phyloP scores from a whole-genome alignment of 2,113 vertebrate genomes.

The Cryptotis parvus region DNA sequence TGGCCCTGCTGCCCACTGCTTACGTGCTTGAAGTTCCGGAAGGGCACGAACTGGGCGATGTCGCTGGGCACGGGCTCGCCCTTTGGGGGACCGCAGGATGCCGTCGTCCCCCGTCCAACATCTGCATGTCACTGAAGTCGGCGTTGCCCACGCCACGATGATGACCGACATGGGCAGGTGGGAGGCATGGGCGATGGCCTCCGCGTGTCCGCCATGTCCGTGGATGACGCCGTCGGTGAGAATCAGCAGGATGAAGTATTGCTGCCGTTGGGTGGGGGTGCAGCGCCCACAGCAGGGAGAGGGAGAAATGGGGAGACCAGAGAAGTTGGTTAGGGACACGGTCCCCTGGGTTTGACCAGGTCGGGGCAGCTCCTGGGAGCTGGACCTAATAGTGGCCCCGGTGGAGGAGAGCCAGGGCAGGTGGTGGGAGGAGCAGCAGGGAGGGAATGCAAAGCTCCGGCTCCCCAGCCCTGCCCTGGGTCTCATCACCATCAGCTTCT shows the following conservation, averaged over 20 bases:
- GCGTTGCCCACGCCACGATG: conserved; percentile 96
- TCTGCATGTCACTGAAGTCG: conserved; percentile 98
- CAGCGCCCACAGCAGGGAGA: neutral
- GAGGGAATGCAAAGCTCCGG: too few species aligned
- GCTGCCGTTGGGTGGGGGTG: conserved; percentile 84
- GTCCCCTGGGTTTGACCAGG: too few species aligned
- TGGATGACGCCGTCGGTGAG: conserved; percentile 98
- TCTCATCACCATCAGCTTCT: too few species aligned
- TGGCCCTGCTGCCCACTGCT: conserved; percentile 73
- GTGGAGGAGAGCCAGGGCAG: neutral
- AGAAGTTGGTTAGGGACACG: neutral
- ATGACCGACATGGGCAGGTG: conserved; percentile 99
- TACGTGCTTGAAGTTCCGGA: conserved; percentile 99
- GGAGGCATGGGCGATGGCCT: conserved; percentile 97
- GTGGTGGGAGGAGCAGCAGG: neutral
- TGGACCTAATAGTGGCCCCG: neutral
- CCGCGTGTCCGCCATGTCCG: conserved; percentile 98
- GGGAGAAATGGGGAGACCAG: conserved; percentile 24
- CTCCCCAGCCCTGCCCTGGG: too few species aligned
- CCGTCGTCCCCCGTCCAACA: conserved; percentile 95
- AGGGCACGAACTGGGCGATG: conserved; percentile 98
- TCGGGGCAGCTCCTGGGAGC: too few species aligned
- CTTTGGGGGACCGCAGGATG: conserved; percentile 94
- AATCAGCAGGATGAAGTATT: conserved; percentile 98
- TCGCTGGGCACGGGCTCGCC: conserved; percentile 96